Conservation (phyloP, 2,113 vertebrate genomes). For the Hucho hucho region DNA sequence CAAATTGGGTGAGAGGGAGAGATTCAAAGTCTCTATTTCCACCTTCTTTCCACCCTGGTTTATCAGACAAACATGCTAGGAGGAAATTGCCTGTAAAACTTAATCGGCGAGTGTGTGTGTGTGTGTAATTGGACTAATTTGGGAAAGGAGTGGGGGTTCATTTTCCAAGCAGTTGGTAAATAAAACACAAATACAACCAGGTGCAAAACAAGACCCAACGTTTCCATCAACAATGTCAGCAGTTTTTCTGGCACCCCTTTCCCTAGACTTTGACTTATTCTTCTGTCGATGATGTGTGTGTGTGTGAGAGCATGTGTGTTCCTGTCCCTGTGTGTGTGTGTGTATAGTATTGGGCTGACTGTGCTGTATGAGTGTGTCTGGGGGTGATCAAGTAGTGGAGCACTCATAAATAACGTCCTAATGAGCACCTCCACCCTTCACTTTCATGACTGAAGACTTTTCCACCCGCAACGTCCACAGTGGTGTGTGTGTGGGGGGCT, state of each 20-base stretch:
- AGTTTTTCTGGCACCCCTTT: no score
- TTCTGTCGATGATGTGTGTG: no score
- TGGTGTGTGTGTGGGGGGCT: conserved; percentile 14
- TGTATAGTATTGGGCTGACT: conserved; percentile 40
- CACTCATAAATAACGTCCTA: conserved; percentile 75
- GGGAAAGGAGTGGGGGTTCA: conserved; percentile 27
- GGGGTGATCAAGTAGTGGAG: conserved; percentile 69
- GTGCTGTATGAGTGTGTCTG: conserved; percentile 50
- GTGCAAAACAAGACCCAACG: conserved; percentile 24
- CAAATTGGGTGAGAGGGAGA: conserved; percentile 13
- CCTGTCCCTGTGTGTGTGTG: conserved; percentile 54
- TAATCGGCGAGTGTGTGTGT: conserved; percentile 36
- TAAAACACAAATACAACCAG: conserved; percentile 57
- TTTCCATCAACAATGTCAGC: conserved; percentile 22
- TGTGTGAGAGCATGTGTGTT: no score
- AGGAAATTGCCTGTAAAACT: conserved; percentile 57
- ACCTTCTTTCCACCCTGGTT: conserved; percentile 20
- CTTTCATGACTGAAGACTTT: conserved; percentile 63
- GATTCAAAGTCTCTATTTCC: conserved; percentile 27
- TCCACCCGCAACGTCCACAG: conserved; percentile 29
- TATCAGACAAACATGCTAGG: conserved; percentile 43
- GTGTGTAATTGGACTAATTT: conserved; percentile 20
- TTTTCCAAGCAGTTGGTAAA: conserved; percentile 41
- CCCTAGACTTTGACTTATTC: no score
- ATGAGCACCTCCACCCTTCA: conserved; percentile 66